These are phyloP conservation scores for Mastomys natalensis DNA, from an alignment of 2,113 vertebrate genomes.

Conservation along the genomic window DNA sequence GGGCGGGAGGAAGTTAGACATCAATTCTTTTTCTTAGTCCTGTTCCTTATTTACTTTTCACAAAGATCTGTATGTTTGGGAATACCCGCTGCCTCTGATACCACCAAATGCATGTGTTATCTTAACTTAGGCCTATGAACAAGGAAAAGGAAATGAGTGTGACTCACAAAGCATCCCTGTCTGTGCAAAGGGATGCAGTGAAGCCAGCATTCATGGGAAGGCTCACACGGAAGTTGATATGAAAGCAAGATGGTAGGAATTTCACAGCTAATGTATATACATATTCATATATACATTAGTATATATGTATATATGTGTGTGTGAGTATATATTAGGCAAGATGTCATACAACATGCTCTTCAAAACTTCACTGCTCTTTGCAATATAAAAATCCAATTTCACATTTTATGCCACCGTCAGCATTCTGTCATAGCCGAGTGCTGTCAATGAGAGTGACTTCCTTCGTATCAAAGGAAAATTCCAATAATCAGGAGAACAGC, in stretches of 20 bases:
- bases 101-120: neutral
- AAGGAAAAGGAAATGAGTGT: conserved; percentile 17
- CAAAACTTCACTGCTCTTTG: conserved; percentile 39
- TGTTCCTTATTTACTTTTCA: conserved; percentile 43
- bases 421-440: conserved; percentile 45
- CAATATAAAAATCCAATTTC: conserved; percentile 67
- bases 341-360: conserved; percentile 17
- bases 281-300: too few species aligned
- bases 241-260: neutral
- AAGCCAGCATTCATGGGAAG: neutral
- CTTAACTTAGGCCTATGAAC: conserved; percentile 1
- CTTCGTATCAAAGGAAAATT: conserved; percentile 71
- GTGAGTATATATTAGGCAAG: neutral
- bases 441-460: conserved; percentile 70
- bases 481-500: conserved; percentile 78
- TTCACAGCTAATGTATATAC: neutral
- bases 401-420: conserved; percentile 70
- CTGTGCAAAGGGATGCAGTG: neutral
- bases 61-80: conserved; percentile 39
- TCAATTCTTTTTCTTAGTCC: neutral
- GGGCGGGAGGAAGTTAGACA: neutral
- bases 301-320: too few species aligned
- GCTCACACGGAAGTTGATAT: neutral
- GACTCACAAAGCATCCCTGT: neutral
- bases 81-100: neutral